phyloP scores from a whole-genome alignment of 2,797 vertebrate species.

The Macropus fuliginosus region DNA sequence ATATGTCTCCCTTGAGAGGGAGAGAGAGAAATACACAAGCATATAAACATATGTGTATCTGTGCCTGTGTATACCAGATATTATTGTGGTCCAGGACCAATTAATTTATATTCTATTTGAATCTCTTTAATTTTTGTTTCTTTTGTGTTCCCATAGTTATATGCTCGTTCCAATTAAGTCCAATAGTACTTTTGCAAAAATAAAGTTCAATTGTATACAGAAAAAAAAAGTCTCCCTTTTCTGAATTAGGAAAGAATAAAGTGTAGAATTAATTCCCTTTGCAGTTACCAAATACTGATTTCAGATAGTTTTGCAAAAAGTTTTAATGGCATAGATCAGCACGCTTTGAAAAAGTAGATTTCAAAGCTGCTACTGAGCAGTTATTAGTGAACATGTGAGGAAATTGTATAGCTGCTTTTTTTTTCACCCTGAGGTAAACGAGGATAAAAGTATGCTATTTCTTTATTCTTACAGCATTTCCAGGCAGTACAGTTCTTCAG shows the following conservation, averaged over 20 bases:
- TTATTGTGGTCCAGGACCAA: not conserved
- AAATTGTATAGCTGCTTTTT: not conserved
- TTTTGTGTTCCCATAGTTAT: not conserved
- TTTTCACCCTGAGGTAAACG: not conserved
- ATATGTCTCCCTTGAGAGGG: constrained; percentile 11
- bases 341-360: constrained; percentile 31
- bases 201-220: not conserved
- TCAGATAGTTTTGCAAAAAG: constrained; percentile 43
- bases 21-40: not conserved
- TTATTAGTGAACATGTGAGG: constrained; percentile 16
- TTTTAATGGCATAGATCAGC: constrained; percentile 35
- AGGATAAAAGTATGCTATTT: not conserved
- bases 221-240: not conserved
- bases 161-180: not conserved
- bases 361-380: constrained; percentile 25
- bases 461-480: not conserved
- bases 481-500: fast-evolving
- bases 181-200: not conserved
- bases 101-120: not conserved
- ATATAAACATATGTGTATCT: not conserved
- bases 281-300: constrained; percentile 38
- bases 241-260: constrained; percentile 1
- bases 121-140: not conserved
- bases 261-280: not conserved
- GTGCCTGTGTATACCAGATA: not conserved